Evolutionary conservation across 2,797 vertebrate species (phyloP).

Genomic region (Peromyscus melanophrys): DNA sequence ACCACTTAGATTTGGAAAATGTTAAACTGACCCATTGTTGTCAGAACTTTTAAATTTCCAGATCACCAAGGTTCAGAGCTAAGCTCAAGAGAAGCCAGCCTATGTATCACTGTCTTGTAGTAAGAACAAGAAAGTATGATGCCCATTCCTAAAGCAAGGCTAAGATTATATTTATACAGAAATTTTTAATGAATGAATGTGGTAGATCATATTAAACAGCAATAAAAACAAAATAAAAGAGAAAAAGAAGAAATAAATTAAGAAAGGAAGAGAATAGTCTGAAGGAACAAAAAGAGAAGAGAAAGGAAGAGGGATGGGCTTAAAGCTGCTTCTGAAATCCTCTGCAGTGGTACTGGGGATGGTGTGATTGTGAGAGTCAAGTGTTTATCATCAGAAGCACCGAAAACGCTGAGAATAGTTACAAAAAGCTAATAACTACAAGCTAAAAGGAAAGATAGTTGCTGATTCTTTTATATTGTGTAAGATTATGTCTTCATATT

Average conservation of each 20-base stretch:
- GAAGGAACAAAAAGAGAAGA: background rate
- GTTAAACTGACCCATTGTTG: background rate
- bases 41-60: background rate
- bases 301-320: background rate
- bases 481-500: background rate
- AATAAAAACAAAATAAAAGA: background rate
- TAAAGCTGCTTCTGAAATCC: background rate
- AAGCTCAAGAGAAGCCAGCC: background rate
- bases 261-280: background rate
- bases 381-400: background rate
- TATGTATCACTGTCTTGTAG: background rate
- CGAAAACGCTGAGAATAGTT: background rate
- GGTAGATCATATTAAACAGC: background rate
- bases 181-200: background rate
- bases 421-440: slow-evolving; percentile 5
- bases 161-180: background rate
- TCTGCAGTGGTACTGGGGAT: background rate
- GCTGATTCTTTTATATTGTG: background rate
- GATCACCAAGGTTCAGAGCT: background rate
- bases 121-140: background rate
- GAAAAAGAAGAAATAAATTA: background rate
- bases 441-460: background rate
- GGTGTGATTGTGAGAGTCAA: background rate
- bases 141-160: background rate
- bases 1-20: background rate